Base-by-base conservation (phyloP, 2,113 vertebrate genomes). In the Dasyornis broadbenti region DNA sequence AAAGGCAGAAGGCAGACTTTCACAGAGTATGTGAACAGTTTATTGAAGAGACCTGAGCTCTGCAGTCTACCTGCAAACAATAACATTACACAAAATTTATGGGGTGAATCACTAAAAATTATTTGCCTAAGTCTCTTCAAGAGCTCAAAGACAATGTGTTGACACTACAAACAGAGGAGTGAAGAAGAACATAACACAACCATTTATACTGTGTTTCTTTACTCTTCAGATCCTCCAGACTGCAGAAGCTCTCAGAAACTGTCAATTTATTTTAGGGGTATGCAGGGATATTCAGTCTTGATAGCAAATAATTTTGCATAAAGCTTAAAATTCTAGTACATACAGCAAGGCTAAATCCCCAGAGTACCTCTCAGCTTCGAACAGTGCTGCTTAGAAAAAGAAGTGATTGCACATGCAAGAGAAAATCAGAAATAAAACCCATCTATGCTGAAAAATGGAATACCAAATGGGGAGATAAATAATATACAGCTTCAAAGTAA, bases 261-360 rank as follows among this genome's bases (percentile, higher is more conserved):
- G 53, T 45, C 76, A 86, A 63, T 94, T 95, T 96, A 96, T 93
- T 88, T 87, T 79, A 90, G 17, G 31, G 10, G 13, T 91, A 39
- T 92, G 57, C 11, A 9, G 57, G 83, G 50, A 73, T 92, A 91
- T 91, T 94, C 69, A 86, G 23, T 15, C 68, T 57, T 86, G 82
- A 96, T 92, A 88, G 89, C 57, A 96, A 94, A 96, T 96, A 90
- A 96, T 92, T 97, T 93, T 92, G 89, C 86, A 93, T 96, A 89
- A 92, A 84, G 47, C 92, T 95, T 94, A 96, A 92, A 92, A 95
- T 89, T 90, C 77, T 86, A 63, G 92, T 82, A 76, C 37, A 82
- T 73, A 77, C 37, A 86, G 47, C 33, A 82, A 86, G 21, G 33
- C 27, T 88, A 96, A 93, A 95, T 94, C 96, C 93, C 96, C 65